These are phyloP conservation scores for Pocillopora verrucosa DNA, from an alignment of 64 coral and sea anemone genomes.

Conservation along the genomic window DNA sequence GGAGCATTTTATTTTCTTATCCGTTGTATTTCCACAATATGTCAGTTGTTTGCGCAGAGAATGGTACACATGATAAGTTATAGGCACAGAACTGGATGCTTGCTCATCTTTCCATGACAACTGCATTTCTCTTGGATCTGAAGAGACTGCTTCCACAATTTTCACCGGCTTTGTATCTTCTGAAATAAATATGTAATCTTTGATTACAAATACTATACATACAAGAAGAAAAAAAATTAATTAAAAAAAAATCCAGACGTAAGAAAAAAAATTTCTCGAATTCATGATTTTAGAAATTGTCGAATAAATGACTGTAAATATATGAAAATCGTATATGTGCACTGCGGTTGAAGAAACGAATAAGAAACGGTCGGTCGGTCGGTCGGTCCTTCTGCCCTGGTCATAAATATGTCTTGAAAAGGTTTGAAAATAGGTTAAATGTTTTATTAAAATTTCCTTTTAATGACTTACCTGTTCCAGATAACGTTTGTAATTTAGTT, in stretches of 20 bases:
- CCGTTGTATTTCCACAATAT: conserved; percentile 70
- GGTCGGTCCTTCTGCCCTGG: too few species aligned
- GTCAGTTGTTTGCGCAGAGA: not conserved
- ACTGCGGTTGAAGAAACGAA: too few species aligned
- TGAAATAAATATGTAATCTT: not conserved
- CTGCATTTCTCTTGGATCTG: conserved; percentile 15
- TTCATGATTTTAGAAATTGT: too few species aligned
- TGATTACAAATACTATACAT: not conserved
- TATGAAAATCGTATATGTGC: too few species aligned
- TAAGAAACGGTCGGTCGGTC: too few species aligned
- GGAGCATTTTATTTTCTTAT: conserved; percentile 31
- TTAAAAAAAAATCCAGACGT: too few species aligned
- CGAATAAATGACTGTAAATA: too few species aligned
- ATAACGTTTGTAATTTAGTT: not conserved
- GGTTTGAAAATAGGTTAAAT: too few species aligned
- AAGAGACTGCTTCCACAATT: conserved; percentile 1
- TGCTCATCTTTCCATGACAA: conserved; percentile 36
- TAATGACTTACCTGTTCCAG: not conserved
- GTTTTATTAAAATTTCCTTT: not conserved
- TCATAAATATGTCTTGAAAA: too few species aligned
- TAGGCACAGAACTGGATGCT: not conserved
- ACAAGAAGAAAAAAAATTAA: too few species aligned
- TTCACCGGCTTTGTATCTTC: conserved; percentile 16
- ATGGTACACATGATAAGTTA: conserved; percentile 50
- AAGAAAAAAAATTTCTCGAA: too few species aligned